These are phyloP conservation scores for Podabrus alpinus DNA, from an alignment of 2,888 invertebrate genomes.

Conservation along the genomic window DNA sequence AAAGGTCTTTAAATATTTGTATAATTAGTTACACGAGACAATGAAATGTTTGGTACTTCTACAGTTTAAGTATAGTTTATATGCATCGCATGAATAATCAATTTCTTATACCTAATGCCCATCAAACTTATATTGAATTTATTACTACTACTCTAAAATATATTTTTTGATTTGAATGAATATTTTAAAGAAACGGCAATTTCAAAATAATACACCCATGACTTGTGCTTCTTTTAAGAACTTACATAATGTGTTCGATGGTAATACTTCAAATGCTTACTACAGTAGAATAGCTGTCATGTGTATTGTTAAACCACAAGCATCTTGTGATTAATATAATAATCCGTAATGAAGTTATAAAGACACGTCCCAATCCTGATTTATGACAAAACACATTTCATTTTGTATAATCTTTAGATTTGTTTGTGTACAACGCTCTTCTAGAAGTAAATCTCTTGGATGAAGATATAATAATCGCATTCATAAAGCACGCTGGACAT, in stretches of 20 bases:
- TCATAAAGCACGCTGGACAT: constrained; percentile 48
- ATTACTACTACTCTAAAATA: not conserved
- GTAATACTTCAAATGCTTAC: constrained; percentile 14
- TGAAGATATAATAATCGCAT: constrained; percentile 49
- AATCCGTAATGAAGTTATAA: constrained; percentile 57
- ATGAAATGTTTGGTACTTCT: not conserved
- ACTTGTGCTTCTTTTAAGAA: constrained; percentile 1
- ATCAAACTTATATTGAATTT: not conserved
- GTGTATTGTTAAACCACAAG: constrained; percentile 49
- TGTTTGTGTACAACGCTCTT: constrained; percentile 44
- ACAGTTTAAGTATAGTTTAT: not conserved
- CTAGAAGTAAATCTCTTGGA: constrained; percentile 43
- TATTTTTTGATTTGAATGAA: not conserved
- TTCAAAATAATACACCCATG: not conserved
- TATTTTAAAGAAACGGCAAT: not conserved
- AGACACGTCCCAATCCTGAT: constrained; percentile 54
- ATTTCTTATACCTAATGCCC: not conserved
- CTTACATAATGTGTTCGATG: constrained; percentile 29
- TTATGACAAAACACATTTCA: constrained; percentile 53
- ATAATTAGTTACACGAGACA: not conserved
- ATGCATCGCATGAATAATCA: not conserved
- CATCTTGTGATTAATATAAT: constrained; percentile 55
- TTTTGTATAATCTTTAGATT: constrained; percentile 48
- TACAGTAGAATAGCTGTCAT: constrained; percentile 41
- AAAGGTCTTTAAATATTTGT: not conserved